Base-by-base conservation (phyloP, 2,888 invertebrate genomes). In the Acanthococcus lagerstroemiae region DNA sequence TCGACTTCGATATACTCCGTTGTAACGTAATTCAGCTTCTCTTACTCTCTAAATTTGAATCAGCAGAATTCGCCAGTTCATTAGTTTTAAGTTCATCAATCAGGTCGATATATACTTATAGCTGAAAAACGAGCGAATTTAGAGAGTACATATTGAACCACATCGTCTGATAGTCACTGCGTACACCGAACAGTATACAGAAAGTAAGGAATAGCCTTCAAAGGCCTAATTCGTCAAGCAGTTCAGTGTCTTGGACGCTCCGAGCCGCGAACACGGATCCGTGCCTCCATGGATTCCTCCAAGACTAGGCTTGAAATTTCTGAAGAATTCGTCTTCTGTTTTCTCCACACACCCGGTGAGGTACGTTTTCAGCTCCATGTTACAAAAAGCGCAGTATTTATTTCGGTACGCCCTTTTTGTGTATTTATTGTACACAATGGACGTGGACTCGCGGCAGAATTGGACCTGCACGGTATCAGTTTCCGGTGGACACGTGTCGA, bases 301-400 rank as follows among this genome's bases (percentile, higher is more conserved):
- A 37, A n/a, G 2, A 3, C 37, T n/a, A n/a, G n/a, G 37, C n/a
- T n/a, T 37, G 37, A 15, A 37, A n/a, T 37, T n/a, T n/a, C n/a
- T 37, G 37, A 15, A n/a, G n/a, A 37, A 37, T n/a, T 1, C 37
- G 12, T 37, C 37, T 9, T 3, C n/a, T n/a, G 37, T 9, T 3
- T n/a, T 37, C 37, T 37, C 37, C n/a, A 37, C 12, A n/a, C 37
- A 37, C 12, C 37, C 37, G n/a, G 37, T 37, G 12, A 37, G 37
- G n/a, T 37, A 37, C 37, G 37, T 37, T 37, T 9, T 9, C 37
- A 37, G n/a, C 45, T 57, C 57, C 2, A 19, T 45, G 44, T 57
- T 57, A n/a, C 57, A 57, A 5, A 25, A 45, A 45, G 57, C 57
- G 25, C 57, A 57, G 17, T 57, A 37, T 25, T 45, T 57, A 45